A percentile compares a stretch with the other conserved stretches of the same genome.
phyloP scores from a whole-genome alignment of 2,888 invertebrate species.

The Octonoba sinensis region DNA sequence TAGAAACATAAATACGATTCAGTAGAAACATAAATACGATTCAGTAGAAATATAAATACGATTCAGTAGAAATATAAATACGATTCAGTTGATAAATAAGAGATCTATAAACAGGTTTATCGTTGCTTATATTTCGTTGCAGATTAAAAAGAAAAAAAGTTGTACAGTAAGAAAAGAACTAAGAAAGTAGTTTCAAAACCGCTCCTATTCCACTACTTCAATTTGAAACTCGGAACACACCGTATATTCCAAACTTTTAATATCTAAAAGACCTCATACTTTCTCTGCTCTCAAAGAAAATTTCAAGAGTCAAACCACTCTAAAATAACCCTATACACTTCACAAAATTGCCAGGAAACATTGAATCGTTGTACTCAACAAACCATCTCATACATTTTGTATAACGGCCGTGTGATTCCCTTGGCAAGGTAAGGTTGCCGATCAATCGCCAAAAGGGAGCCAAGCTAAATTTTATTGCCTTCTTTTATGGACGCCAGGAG shows the following conservation, averaged over 20 bases:
- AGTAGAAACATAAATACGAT: no score
- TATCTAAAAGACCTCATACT: constrained; percentile 9
- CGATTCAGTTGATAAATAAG: no score
- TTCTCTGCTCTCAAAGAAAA: constrained; percentile 43
- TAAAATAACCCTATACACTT: constrained; percentile 64
- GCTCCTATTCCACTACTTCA: no score
- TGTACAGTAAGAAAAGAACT: no score
- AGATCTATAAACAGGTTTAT: no score
- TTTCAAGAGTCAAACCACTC: constrained; percentile 54
- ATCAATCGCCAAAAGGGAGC: constrained; percentile 36
- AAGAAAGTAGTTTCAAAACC: no score
- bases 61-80: no score
- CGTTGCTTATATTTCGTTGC: no score
- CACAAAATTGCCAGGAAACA: constrained; percentile 57
- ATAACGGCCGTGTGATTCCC: constrained; percentile 31
- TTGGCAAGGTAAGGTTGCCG: constrained; percentile 22
- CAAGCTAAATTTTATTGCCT: constrained; percentile 40
- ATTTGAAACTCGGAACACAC: no score
- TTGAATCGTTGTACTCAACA: constrained; percentile 24
- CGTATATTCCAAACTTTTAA: constrained; percentile 5
- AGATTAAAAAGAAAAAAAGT: no score
- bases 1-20: no score
- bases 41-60: no score
- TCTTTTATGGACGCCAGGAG: constrained; percentile 34
- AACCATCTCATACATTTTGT: constrained; percentile 56